Evolutionary conservation across 2,888 invertebrate genomes (phyloP), one percentile per base, ranked within the genome.

Genomic region (Troides aeacus): DNA sequence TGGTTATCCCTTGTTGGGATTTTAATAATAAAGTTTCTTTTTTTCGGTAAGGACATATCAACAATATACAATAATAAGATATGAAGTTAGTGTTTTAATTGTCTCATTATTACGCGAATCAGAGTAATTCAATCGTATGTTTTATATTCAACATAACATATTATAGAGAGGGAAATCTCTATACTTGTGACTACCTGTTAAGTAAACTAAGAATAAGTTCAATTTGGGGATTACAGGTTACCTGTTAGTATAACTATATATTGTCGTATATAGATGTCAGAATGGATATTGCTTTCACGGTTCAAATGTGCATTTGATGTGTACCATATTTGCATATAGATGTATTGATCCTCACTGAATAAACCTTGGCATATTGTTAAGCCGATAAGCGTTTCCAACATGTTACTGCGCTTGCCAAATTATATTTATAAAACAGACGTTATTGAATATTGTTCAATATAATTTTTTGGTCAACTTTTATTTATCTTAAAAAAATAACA

Each of bases 281-380:
- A 36, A 36, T 18, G 57, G 65, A 58, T 65, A 65, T 69, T 24
- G 62, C 42, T 58, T 64, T 60, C 68, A 68, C 42, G 39, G 64
- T 64, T 64, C 68, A 68, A 60, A 36, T 64, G 68, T 68, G 68
- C 64, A 68, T 68, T 68, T 68, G 60, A 68, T 64, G 50, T 36
- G 68, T 60, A 64, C 24, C 64, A 60, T 62, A 69, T 66, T 69
- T 69, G 69, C 69, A 69, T 69, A 66, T 65, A 65, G 65, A 65
- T 69, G 57, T 64, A 58, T 69, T 50, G 58, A 62, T 58, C 62
- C 61, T n/a, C 24, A 21, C 58, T 66, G 69, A 65, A 69, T 69
- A 69, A 69, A 65, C 62, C 65, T 42, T 36, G 62, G 56, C 62
- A 58, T 65, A 69, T 62, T 69, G 69, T 58, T 62, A 21, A 62